A percentile compares a stretch with the other conserved stretches of the same genome.
phyloP scores from a whole-genome alignment of 1,140 invertebrate species.

The Mya arenaria region DNA sequence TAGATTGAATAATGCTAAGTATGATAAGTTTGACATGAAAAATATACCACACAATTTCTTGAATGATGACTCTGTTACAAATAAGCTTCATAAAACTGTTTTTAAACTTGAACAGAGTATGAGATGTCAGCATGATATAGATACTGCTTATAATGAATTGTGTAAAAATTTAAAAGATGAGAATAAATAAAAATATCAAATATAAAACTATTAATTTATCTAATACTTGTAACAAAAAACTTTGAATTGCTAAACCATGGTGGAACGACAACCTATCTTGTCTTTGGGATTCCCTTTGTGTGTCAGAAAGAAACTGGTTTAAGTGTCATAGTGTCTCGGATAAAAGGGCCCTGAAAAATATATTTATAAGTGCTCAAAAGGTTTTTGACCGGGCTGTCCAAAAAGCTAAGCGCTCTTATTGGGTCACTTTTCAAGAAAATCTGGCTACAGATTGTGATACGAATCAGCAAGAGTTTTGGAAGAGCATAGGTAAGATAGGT shows the following conservation, averaged over 20 bases:
- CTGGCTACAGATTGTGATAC: neutral
- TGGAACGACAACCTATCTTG: conserved; percentile 1
- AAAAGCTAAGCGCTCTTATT: neutral
- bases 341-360: neutral
- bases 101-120: conserved; percentile 12
- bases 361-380: neutral
- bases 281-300: neutral
- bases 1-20: neutral
- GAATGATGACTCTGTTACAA: neutral
- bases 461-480: conserved; percentile 13
- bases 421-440: neutral
- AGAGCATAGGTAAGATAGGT: conserved; percentile 11
- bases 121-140: neutral
- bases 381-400: conserved; percentile 5
- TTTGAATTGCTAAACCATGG: neutral
- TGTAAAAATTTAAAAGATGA: neutral
- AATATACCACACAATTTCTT: neutral
- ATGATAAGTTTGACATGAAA: neutral
- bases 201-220: neutral
- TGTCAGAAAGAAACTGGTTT: neutral
- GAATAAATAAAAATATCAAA: neutral
- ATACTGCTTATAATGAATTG: neutral
- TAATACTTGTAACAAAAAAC: neutral
- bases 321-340: neutral
- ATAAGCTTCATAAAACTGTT: conserved; percentile 5